Evolutionary conservation across 2,888 invertebrate species (phyloP).

Genomic region (Athalia circularis): DNA sequence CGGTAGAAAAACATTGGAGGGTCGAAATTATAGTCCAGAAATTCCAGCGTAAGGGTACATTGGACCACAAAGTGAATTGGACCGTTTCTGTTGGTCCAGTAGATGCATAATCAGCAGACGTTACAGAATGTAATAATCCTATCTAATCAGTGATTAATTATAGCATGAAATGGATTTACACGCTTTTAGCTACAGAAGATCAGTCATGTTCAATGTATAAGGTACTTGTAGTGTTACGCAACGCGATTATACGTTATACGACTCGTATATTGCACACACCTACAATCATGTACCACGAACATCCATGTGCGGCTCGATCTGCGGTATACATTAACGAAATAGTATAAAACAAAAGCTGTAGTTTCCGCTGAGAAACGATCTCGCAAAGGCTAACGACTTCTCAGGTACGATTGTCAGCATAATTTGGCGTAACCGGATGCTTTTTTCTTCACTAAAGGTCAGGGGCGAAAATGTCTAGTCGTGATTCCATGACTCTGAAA

Average conservation of each 20-base stretch:
- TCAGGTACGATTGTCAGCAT: background rate
- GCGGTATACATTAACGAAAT: background rate
- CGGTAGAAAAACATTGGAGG: too few species aligned
- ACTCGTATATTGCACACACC: too few species aligned
- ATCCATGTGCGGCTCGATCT: background rate
- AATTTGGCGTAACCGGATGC: slow-evolving; percentile 3
- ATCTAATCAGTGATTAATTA: background rate
- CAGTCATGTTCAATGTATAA: background rate
- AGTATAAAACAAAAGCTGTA: background rate
- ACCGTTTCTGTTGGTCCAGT: too few species aligned
- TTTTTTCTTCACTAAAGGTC: background rate
- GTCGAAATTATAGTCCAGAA: too few species aligned
- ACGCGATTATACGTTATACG: too few species aligned
- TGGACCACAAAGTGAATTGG: too few species aligned
- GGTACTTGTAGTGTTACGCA: too few species aligned
- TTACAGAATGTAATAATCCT: too few species aligned
- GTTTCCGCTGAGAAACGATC: slow-evolving; percentile 3
- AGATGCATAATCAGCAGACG: too few species aligned
- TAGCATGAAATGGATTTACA: background rate
- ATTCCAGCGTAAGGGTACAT: too few species aligned
- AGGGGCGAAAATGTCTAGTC: background rate
- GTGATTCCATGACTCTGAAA: background rate
- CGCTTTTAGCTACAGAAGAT: slow-evolving; percentile 6
- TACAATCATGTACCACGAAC: background rate
- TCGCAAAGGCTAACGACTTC: background rate